A percentile compares a stretch with the other conserved stretches of the same genome.
These are phyloP conservation scores for Naso thynnoides DNA, from an alignment of 2,797 vertebrate genomes.

Conservation along the genomic window DNA sequence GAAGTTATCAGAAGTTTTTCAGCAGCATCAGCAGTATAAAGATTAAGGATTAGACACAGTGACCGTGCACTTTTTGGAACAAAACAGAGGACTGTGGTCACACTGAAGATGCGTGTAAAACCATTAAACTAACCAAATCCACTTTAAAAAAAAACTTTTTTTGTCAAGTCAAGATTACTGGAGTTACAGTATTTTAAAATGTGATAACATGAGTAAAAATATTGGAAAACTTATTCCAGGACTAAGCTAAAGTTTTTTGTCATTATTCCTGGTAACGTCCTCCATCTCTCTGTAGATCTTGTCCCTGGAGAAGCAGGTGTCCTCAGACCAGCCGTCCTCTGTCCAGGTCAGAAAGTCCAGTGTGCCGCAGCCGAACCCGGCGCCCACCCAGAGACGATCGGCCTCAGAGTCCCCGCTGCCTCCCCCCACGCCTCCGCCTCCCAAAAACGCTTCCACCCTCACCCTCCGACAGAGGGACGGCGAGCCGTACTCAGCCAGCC, in stretches of 20 bases:
- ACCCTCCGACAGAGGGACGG: slow-evolving; percentile 73
- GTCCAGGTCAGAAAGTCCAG: slow-evolving; percentile 92
- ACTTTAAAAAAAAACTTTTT: not conserved
- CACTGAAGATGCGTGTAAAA: not conserved
- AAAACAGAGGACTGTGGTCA: not conserved
- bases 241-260: not conserved
- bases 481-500: slow-evolving; percentile 79
- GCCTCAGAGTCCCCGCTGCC: slow-evolving; percentile 63
- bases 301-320: slow-evolving; percentile 88
- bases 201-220: not conserved
- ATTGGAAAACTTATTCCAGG: not conserved
- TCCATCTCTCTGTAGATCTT: slow-evolving; percentile 85
- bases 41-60: not conserved
- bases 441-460: slow-evolving; percentile 63
- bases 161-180: not conserved
- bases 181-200: not conserved
- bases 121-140: not conserved
- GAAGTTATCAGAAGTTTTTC: not conserved
- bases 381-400: slow-evolving; percentile 55
- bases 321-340: slow-evolving; percentile 89
- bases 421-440: slow-evolving; percentile 62
- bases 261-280: not conserved
- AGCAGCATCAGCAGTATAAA: not conserved
- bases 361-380: slow-evolving; percentile 66
- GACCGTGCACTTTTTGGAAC: not conserved